phyloP scores from a whole-genome alignment of 2,113 vertebrate genomes.

The Neofelis nebulosa region DNA sequence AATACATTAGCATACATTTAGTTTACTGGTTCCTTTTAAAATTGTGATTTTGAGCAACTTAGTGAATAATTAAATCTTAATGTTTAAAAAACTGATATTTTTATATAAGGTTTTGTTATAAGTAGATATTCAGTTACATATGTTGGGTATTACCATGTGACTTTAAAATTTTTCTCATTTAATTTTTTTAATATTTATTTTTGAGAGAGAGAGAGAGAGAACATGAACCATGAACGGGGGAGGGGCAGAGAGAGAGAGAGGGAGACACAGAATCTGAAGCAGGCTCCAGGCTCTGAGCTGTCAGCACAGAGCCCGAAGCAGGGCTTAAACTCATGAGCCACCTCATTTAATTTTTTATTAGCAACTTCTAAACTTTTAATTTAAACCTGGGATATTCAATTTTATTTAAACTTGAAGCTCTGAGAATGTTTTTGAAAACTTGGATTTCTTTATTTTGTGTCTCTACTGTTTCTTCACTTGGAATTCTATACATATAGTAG shows the following conservation, averaged over 20 bases:
- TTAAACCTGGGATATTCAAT: slow-evolving; percentile 52
- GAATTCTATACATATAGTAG: slow-evolving; percentile 61
- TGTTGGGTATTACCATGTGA: slow-evolving; percentile 76
- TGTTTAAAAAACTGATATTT: slow-evolving; percentile 75
- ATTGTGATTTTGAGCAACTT: slow-evolving; percentile 80
- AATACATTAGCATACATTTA: slow-evolving; percentile 71
- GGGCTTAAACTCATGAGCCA: too few relatives aligned
- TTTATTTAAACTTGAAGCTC: slow-evolving; percentile 73
- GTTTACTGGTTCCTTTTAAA: slow-evolving; percentile 78
- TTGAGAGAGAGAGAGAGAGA: too few relatives aligned
- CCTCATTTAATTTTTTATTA: slow-evolving; percentile 68
- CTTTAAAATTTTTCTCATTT: slow-evolving; percentile 66
- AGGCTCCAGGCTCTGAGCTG: too few relatives aligned
- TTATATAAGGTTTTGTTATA: slow-evolving; percentile 69
- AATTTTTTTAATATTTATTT: slow-evolving; percentile 41
- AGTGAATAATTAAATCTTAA: slow-evolving; percentile 73
- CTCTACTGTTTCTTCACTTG: slow-evolving; percentile 57
- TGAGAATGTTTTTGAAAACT: slow-evolving; percentile 68
- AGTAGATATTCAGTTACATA: slow-evolving; percentile 79
- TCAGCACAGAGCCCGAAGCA: too few relatives aligned
- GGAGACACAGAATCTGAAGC: too few relatives aligned
- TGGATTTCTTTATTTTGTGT: slow-evolving; percentile 12
- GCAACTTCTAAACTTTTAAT: slow-evolving; percentile 66
- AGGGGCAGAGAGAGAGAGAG: too few relatives aligned
- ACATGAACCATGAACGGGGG: too few relatives aligned